These are phyloP conservation scores for Popillia japonica DNA, from an alignment of 1,140 invertebrate genomes.

Conservation along the genomic window DNA sequence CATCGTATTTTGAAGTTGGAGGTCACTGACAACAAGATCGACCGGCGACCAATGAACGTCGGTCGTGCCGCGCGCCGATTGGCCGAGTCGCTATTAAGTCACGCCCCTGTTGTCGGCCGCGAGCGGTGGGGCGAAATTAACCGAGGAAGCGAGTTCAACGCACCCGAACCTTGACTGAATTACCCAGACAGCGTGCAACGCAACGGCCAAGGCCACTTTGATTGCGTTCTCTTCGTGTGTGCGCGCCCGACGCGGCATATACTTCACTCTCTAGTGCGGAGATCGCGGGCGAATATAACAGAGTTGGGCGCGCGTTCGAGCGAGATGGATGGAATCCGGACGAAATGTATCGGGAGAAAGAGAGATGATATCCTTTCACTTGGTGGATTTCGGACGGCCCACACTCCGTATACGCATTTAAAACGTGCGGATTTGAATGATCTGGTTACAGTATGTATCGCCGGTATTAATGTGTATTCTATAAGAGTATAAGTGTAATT, in stretches of 20 bases:
- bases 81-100: conserved; percentile 27
- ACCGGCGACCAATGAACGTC: conserved; percentile 49
- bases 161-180: conserved; percentile 75
- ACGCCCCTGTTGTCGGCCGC: conserved; percentile 50
- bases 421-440: neutral
- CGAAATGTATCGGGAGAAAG: neutral
- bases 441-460: neutral
- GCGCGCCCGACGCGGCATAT: conserved; percentile 18
- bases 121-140: conserved; percentile 52
- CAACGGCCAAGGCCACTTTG: conserved; percentile 66
- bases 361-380: conserved; percentile 33
- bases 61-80: conserved; percentile 37
- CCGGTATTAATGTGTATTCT: neutral
- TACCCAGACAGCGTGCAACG: conserved; percentile 67
- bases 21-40: conserved; percentile 66
- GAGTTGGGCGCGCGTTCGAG: conserved; percentile 46
- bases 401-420: neutral
- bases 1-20: conserved; percentile 71
- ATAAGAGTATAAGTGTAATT: neutral
- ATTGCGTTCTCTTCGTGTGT: conserved; percentile 48
- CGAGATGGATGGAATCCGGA: conserved; percentile 41
- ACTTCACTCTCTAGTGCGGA: conserved; percentile 42
- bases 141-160: conserved; percentile 66
- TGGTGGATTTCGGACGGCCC: conserved; percentile 32
- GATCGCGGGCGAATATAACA: conserved; percentile 35